These are phyloP conservation scores for Scatophagus argus DNA, from an alignment of 2,113 vertebrate genomes.

Conservation along the genomic window DNA sequence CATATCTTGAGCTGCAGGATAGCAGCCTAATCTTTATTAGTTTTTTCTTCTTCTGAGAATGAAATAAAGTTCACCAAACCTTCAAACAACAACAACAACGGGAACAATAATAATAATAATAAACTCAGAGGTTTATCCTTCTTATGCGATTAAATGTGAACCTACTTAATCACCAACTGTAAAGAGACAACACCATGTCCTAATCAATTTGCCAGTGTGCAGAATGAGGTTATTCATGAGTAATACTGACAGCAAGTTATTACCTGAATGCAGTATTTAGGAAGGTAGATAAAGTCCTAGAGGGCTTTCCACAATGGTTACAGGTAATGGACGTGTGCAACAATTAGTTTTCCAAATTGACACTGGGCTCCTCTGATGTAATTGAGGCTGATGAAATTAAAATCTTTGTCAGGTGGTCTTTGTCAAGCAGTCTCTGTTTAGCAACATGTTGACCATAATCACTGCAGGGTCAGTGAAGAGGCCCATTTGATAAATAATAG, in stretches of 20 bases:
- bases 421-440: slow-evolving; percentile 65
- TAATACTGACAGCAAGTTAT: slow-evolving; percentile 37
- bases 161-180: slow-evolving; percentile 21
- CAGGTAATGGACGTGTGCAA: slow-evolving; percentile 70
- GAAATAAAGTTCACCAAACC: slow-evolving; percentile 70
- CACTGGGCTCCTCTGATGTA: slow-evolving; percentile 62
- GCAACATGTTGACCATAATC: slow-evolving; percentile 75
- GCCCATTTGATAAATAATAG: slow-evolving; percentile 73
- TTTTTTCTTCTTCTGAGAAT: slow-evolving; percentile 67
- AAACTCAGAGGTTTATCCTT: slow-evolving; percentile 32
- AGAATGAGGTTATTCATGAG: slow-evolving; percentile 34
- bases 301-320: slow-evolving; percentile 35
- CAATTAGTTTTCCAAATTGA: slow-evolving; percentile 71
- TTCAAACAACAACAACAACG: slow-evolving; percentile 57
- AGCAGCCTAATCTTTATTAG: slow-evolving; percentile 73
- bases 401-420: slow-evolving; percentile 64
- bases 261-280: slow-evolving; percentile 43
- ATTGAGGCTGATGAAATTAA: slow-evolving; percentile 77
- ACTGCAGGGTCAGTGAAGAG: slow-evolving; percentile 76
- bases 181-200: slow-evolving; percentile 27
- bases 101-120: slow-evolving; percentile 58
- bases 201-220: slow-evolving; percentile 34
- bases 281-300: slow-evolving; percentile 44
- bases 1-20: slow-evolving; percentile 60
- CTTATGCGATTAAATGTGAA: slow-evolving; percentile 39